These are phyloP conservation scores for Tringa solitaria DNA, from an alignment of 2,113 vertebrate genomes.

Conservation along the genomic window DNA sequence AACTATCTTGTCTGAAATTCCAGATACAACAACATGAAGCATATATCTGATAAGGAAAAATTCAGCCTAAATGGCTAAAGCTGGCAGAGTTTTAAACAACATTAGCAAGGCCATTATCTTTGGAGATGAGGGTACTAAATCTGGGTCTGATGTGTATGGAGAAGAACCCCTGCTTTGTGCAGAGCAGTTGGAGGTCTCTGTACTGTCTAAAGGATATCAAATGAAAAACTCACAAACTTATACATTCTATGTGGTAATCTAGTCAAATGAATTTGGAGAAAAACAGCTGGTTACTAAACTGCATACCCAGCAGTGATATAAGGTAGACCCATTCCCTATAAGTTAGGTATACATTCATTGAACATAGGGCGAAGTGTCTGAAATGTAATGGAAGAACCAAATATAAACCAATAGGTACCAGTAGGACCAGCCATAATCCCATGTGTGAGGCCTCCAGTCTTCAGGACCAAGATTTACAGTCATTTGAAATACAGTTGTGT, in stretches of 20 bases:
- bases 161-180: background rate
- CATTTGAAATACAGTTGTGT: constrained; percentile 96
- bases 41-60: background rate
- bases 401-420: constrained; percentile 77
- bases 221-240: background rate
- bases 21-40: background rate
- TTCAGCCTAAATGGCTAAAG: background rate
- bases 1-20: background rate
- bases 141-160: background rate
- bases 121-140: background rate
- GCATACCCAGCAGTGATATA: background rate
- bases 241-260: background rate
- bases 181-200: background rate
- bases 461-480: constrained; percentile 95
- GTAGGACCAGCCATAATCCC: constrained; percentile 99
- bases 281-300: background rate
- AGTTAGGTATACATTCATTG: background rate
- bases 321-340: background rate
- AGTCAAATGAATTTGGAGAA: background rate
- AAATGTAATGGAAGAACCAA: background rate
- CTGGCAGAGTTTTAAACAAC: background rate
- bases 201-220: background rate
- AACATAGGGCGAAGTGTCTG: background rate
- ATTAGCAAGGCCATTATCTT: background rate
- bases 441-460: constrained; percentile 96